A percentile compares a stretch with the other conserved stretches of the same genome.
phyloP scores from a whole-genome alignment of 2,113 vertebrate genomes.

The Cricetomys ansorgei region DNA sequence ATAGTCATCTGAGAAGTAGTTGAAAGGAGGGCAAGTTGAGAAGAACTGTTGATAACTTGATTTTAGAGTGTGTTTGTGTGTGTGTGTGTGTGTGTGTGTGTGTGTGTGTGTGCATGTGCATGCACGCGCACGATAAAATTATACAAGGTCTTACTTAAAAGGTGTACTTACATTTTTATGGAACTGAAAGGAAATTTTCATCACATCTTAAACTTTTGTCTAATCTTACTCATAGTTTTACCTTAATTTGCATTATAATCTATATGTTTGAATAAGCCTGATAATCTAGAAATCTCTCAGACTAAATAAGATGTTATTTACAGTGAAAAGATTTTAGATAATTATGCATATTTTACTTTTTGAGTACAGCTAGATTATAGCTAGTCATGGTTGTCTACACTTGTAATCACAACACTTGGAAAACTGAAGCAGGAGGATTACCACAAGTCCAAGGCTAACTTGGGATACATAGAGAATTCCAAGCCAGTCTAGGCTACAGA shows the following conservation, averaged over 20 bases:
- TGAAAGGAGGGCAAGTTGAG: neutral
- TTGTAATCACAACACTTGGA: neutral
- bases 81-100: no score
- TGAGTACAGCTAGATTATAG: neutral
- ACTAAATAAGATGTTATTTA: slow-evolving; percentile 14
- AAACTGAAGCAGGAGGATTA: neutral
- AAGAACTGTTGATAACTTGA: neutral
- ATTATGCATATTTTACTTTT: slow-evolving; percentile 31
- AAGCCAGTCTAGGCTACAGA: neutral
- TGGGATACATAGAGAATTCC: neutral
- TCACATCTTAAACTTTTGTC: neutral
- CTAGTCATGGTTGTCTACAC: neutral
- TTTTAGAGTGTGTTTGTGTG: no score
- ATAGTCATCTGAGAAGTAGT: slow-evolving; percentile 40
- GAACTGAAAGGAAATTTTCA: slow-evolving; percentile 26
- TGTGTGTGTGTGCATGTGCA: no score
- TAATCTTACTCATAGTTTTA: slow-evolving; percentile 25
- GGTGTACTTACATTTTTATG: neutral
- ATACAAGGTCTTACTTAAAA: neutral
- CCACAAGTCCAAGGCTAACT: neutral
- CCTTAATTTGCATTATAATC: slow-evolving; percentile 37
- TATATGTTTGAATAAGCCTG: neutral
- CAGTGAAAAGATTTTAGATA: slow-evolving; percentile 10
- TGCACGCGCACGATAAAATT: slow-evolving; percentile 36
- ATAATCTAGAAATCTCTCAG: neutral